Conservation (phyloP, 1,140 invertebrate genomes). For the Neotoxoptera formosana region DNA sequence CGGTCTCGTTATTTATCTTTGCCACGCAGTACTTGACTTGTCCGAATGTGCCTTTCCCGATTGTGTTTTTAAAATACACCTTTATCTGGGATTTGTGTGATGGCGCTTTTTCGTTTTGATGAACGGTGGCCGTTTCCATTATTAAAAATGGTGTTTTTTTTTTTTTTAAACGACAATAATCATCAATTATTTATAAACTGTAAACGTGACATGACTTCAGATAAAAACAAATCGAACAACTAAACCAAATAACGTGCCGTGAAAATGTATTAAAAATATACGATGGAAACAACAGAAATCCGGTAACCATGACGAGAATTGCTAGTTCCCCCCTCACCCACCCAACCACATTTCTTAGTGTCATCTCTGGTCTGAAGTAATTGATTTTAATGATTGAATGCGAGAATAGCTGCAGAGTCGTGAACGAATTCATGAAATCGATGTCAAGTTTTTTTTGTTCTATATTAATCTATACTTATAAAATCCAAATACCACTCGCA, state of each 20-base stretch:
- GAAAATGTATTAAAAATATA: not conserved
- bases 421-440: not conserved
- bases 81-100: not conserved
- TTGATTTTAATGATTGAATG: not conserved
- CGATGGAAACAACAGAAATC: not conserved
- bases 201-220: not conserved
- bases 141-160: not conserved
- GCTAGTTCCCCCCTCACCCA: not conserved
- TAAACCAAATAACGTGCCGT: not conserved
- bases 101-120: not conserved
- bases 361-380: not conserved
- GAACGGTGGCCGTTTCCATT: not conserved
- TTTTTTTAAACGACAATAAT: not conserved
- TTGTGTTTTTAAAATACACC: slow-evolving; percentile 9
- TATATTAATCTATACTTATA: too few relatives aligned
- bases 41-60: slow-evolving; percentile 50
- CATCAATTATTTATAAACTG: not conserved
- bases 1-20: not conserved
- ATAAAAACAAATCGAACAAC: not conserved
- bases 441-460: not conserved
- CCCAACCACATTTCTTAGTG: not conserved
- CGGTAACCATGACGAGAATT: not conserved
- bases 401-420: not conserved
- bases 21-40: slow-evolving; percentile 29
- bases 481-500: too few relatives aligned